phyloP scores from a whole-genome alignment of 2,113 vertebrate genomes.

The Corapipo altera region DNA sequence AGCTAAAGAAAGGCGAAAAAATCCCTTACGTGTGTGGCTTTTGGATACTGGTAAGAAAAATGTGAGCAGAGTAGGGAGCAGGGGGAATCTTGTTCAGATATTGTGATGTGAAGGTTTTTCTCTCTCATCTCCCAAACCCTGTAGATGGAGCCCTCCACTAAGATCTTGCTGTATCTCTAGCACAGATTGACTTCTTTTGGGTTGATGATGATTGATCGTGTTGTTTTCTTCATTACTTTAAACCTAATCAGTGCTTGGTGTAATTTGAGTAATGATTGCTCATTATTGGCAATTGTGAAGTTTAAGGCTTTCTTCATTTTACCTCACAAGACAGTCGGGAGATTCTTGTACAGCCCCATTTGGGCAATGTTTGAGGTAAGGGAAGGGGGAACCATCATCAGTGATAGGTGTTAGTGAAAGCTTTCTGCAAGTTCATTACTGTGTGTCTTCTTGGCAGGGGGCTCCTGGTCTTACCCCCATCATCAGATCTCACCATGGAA shows the following conservation, averaged over 20 bases:
- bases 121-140: constrained; percentile 68
- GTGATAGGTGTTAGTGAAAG: constrained; percentile 7
- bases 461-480: constrained; percentile 13
- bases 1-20: not conserved
- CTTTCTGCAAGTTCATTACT: constrained; percentile 51
- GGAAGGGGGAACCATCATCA: constrained; percentile 11
- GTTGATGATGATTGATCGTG: constrained; percentile 99
- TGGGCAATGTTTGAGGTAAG: constrained; percentile 13
- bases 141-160: constrained; percentile 84
- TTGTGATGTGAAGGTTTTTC: not conserved
- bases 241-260: constrained; percentile 97
- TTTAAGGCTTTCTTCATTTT: constrained; percentile 93
- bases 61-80: not conserved
- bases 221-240: constrained; percentile 99
- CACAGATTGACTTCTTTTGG: constrained; percentile 83
- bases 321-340: constrained; percentile 79
- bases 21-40: not conserved
- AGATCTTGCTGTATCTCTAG: constrained; percentile 70
- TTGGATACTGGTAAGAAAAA: not conserved
- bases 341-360: constrained; percentile 68
- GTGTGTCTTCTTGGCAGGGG: constrained; percentile 36
- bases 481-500: constrained; percentile 45
- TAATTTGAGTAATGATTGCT: constrained; percentile 99
- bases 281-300: constrained; percentile 96
- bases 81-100: constrained; percentile 15